A percentile compares a stretch with the other conserved stretches of the same genome.
phyloP scores from a whole-genome alignment of 1,140 invertebrate species.

The Protaetia brevitarsis region DNA sequence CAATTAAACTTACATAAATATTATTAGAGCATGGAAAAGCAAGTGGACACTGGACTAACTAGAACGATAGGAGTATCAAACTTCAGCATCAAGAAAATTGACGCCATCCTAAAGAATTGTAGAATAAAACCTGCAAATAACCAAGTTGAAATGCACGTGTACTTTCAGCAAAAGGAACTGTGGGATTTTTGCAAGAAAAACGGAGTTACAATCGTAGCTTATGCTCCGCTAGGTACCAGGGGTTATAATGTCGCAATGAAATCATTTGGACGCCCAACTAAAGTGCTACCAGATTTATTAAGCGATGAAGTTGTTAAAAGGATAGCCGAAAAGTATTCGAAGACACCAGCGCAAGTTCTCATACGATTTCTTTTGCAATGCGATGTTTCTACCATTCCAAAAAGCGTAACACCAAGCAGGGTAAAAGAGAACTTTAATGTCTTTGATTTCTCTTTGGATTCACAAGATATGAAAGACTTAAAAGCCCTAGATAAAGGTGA shows the following conservation, averaged over 20 bases:
- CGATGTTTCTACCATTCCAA: constrained; percentile 58
- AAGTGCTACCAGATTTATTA: constrained; percentile 57
- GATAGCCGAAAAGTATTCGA: constrained; percentile 51
- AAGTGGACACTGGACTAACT: constrained; percentile 49
- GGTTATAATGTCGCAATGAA: background rate
- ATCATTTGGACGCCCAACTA: background rate
- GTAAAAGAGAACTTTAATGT: constrained; percentile 59
- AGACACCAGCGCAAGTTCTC: constrained; percentile 57
- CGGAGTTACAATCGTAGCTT: constrained; percentile 75
- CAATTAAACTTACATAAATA: background rate
- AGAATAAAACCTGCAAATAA: constrained; percentile 67
- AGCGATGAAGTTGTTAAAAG: constrained; percentile 52
- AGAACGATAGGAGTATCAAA: constrained; percentile 75
- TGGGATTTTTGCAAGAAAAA: constrained; percentile 67
- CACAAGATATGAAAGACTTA: constrained; percentile 53
- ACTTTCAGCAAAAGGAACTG: constrained; percentile 73
- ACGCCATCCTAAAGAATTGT: constrained; percentile 59
- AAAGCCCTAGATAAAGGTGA: constrained; percentile 54
- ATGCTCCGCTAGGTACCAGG: constrained; percentile 68
- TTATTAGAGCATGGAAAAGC: constrained; percentile 3
- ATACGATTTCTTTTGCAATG: constrained; percentile 54
- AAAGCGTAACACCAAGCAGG: constrained; percentile 52
- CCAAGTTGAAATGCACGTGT: constrained; percentile 77
- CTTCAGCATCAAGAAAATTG: constrained; percentile 69
- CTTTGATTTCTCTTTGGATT: constrained; percentile 57